Base-by-base conservation (phyloP, 2,888 invertebrate species). In the Latrodectus elegans region DNA sequence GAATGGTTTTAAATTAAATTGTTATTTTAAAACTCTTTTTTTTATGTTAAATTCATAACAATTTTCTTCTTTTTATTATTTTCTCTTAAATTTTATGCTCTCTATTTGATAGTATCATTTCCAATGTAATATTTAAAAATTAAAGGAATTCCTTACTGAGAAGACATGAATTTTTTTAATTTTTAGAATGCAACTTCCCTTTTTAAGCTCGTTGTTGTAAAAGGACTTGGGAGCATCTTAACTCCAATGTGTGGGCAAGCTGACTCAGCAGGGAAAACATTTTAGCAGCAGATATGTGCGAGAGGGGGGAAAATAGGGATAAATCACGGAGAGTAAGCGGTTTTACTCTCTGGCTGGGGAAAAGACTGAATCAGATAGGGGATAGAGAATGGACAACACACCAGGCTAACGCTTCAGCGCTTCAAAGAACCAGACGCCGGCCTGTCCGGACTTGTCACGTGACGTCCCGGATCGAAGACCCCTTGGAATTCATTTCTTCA, bases 371-470 rank as follows among this genome's bases (percentile, higher is more conserved):
- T 15, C 22, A 38, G 68, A 72, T 72, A 51, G 52, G 51, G 73
- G 52, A 72, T 52, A 9, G 8, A 26, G 55, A 60, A 9, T 68
- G 60, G 73, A 9, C 26, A 8, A 11, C 65, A 22, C 38, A 67
- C 22, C 52, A 68, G 81, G 74, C 53, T 71, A 76, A 79, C 78
- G 78, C 70, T 38, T 82, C 49, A 71, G 51, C 83, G 76, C 60
- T 17, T 72, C 72, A 52, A 71, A 79, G 71, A 55, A 26, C 53
- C 68, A 75, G 86, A 82, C 86, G 86, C 86, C 86, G 86, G 86
- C 81, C 49, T 87, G 86, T 87, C 86, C 81, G 81, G 67, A 73
- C 17, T 53, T 22, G 77, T 84, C 86, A 87, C 86, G 81, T 87
- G 86, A 87, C 78, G 15, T 49, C 72, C 52, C 73, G 72, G 86